Evolutionary conservation across 2,888 invertebrate genomes (phyloP), one percentile per base, ranked within the genome.

Genomic region (Meiosimyza decipiens): DNA sequence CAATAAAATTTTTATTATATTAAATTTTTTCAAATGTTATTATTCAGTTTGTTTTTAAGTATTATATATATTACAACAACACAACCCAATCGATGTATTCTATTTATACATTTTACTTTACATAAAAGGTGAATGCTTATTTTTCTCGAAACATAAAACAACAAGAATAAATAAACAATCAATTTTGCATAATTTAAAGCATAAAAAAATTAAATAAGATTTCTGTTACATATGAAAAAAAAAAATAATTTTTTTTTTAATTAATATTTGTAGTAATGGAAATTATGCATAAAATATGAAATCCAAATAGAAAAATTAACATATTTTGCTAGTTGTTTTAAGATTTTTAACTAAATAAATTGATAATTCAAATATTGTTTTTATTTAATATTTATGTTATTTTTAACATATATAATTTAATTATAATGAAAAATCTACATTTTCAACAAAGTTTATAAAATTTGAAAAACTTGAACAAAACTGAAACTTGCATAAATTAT

Each of bases 61-160:
- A 12, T 65, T 68, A 71, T 63, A 66, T 62, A 50, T 77, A 77
- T 80, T 77, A 79, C 79, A 82, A 83, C 82, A 84, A 84, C 83
- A 84, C 84, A 85, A 85, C 84, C 85, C 83, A 85, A 82, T 85
- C 84, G 84, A 84, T 85, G 84, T 82, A 80, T 78, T 79, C 80
- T 70, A 74, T 18, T 55, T 55, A 18, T 15, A 55, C 22, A 18
- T 55, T 55, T 18, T 55, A 40, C 40, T 40, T 40, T 40, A 40
- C 40, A 40, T 9, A 40, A 40, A 40, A 40, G 9, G 6, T 40
- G 40, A 9, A 40, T 40, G 40, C 9, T 40, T 40, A 40, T 40
- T 9, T 40, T 40, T 40, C 18, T 55, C 9, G 18, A 55, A 55
- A 55, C 13, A 15, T 9, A 18, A n/a, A 55, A 15, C n/a, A 55